A percentile compares a stretch with the other conserved stretches of the same genome.
Evolutionary conservation across 2,113 vertebrate species (phyloP).

Genomic region (Eidolon helvum): DNA sequence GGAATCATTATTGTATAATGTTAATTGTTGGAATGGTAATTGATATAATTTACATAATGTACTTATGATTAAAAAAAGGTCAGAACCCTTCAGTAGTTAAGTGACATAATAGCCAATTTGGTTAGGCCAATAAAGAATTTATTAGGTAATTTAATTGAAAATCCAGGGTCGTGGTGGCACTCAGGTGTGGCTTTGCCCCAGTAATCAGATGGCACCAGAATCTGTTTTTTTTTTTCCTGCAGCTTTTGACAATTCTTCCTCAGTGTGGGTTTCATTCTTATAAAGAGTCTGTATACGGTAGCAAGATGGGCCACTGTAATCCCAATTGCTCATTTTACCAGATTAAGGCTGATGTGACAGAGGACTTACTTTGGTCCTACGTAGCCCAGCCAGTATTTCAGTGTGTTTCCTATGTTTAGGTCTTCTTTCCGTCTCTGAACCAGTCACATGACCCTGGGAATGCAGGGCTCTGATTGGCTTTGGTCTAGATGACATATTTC

Average conservation of each 20-base stretch:
- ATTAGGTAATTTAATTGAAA: neutral
- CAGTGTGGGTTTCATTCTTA: neutral
- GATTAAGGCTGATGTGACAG: neutral
- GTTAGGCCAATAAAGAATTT: neutral
- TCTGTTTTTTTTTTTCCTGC: neutral
- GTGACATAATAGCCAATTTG: neutral
- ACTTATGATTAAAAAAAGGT: neutral
- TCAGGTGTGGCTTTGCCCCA: neutral
- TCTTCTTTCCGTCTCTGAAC: neutral
- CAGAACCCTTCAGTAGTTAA: neutral
- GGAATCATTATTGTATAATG: neutral
- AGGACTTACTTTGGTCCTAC: neutral
- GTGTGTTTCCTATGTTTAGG: neutral
- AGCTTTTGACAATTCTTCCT: neutral
- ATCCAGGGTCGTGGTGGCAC: neutral
- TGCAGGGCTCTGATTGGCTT: neutral
- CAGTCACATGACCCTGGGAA: too few species aligned
- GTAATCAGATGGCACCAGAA: neutral
- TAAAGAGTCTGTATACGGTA: neutral
- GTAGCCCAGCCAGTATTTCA: neutral
- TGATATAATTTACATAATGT: neutral
- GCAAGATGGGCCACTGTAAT: neutral
- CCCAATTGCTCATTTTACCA: neutral
- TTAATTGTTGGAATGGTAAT: neutral
- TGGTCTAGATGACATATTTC: neutral